Base-by-base conservation (phyloP, 2,797 vertebrate genomes). In the Cyclopterus lumpus region DNA sequence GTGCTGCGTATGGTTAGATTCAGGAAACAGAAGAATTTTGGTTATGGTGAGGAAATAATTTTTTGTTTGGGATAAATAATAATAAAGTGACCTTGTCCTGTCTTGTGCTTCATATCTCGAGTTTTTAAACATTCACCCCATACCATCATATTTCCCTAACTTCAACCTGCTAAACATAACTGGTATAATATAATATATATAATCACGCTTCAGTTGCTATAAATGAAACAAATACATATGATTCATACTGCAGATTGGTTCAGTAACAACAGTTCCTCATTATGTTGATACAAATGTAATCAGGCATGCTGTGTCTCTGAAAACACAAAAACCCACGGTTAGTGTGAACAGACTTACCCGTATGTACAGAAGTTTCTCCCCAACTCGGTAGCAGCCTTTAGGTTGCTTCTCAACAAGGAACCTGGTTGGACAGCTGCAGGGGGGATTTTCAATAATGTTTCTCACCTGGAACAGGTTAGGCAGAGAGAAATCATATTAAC, bases 391-490 rank as follows among this genome's bases (percentile, higher is more conserved):
- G 81, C 96, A 94, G 64, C 97, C 96, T 93, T 99, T 97, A 2
- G 98, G 97, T 67, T 98, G 97, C 67, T 97, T 96, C 86, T 99
- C 97, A 81, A 99, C 96, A 15, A 93, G 96, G 88, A 98, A 99
- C 75, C 94, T 96, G 62, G 65, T 94, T 1, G 95, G 93, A 82
- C 98, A 99, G 90, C 95, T 96, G 89, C 98, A 99, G 60, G 97
- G 96, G 2, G 97, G 96, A 49, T 96, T 96, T 91, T 97, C 96
- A 69, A 95, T 96, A 85, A 99, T 97, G 75, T 95, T 96, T 89
- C 95, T 96, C 55, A 99, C 97, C 98, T 99, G 72, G 61, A 86
- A 74, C 22, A 70, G 8, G 69, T 87, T 34, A 80, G 7, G 79
- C 16, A 60, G 7, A 70, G 32, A 69, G 22, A 77, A 9, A 46